phyloP scores from a whole-genome alignment of 2,888 invertebrate species.

The Dasysyrphus albostriatus region DNA sequence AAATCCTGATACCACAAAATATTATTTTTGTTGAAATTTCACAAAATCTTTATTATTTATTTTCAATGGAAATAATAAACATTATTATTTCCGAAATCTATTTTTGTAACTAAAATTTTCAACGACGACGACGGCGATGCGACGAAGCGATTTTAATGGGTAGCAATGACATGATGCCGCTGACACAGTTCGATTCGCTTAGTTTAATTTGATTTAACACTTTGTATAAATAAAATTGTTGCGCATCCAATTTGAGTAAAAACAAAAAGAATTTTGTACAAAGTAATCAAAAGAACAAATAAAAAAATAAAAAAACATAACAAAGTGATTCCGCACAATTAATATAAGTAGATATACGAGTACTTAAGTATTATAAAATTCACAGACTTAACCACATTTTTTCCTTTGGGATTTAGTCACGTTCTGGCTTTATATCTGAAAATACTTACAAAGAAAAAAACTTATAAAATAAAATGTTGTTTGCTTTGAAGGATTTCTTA shows the following conservation, averaged over 20 bases:
- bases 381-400: background rate
- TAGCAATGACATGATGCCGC: background rate
- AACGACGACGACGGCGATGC: background rate
- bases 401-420: background rate
- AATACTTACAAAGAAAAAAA: too few relatives aligned
- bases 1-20: background rate
- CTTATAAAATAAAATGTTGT: background rate
- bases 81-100: constrained; percentile 7
- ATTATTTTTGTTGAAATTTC: background rate
- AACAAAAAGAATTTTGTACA: background rate
- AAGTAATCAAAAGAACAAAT: constrained; percentile 1
- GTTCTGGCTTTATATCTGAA: background rate
- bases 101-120: background rate
- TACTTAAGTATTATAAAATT: background rate
- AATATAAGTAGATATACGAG: too few relatives aligned
- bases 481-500: background rate
- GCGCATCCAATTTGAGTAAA: constrained; percentile 21
- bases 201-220: constrained; percentile 37
- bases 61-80: background rate
- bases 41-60: background rate
- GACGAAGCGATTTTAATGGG: background rate
- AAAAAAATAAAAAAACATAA: background rate
- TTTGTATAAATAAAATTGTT: constrained; percentile 1
- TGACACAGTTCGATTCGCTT: constrained; percentile 3
- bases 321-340: background rate